phyloP scores from a whole-genome alignment of 2,113 vertebrate species.

The Hippocampus comes region DNA sequence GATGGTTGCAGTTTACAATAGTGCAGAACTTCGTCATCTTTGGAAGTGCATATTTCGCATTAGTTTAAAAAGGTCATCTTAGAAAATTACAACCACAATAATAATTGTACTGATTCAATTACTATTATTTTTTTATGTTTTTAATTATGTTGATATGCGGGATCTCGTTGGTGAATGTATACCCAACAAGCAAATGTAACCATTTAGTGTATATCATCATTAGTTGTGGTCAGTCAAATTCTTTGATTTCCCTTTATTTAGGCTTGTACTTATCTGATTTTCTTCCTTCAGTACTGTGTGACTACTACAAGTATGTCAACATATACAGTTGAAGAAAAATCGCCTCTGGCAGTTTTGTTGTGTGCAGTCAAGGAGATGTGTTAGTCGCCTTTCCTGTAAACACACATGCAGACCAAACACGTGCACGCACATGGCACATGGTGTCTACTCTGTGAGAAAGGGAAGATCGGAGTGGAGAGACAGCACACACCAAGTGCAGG shows the following conservation, averaged over 20 bases:
- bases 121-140: too few species aligned
- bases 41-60: not conserved
- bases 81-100: not conserved
- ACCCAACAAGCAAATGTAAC: not conserved
- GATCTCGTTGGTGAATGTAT: too few species aligned
- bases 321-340: not conserved
- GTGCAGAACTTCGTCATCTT: not conserved
- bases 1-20: not conserved
- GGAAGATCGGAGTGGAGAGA: constrained; percentile 52
- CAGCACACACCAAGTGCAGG: constrained; percentile 54
- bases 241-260: not conserved
- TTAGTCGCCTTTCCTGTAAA: constrained; percentile 4
- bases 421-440: constrained; percentile 12
- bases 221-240: not conserved
- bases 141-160: too few species aligned
- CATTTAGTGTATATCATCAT: not conserved
- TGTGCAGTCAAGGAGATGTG: not conserved
- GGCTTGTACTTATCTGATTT: not conserved
- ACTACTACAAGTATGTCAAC: not conserved
- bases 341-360: not conserved
- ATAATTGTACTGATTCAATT: not conserved
- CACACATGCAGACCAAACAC: constrained; percentile 14
- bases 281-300: not conserved
- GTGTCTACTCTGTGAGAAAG: constrained; percentile 25
- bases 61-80: not conserved